Conservation (phyloP, 2,113 vertebrate species). For the Pteronura brasiliensis region DNA sequence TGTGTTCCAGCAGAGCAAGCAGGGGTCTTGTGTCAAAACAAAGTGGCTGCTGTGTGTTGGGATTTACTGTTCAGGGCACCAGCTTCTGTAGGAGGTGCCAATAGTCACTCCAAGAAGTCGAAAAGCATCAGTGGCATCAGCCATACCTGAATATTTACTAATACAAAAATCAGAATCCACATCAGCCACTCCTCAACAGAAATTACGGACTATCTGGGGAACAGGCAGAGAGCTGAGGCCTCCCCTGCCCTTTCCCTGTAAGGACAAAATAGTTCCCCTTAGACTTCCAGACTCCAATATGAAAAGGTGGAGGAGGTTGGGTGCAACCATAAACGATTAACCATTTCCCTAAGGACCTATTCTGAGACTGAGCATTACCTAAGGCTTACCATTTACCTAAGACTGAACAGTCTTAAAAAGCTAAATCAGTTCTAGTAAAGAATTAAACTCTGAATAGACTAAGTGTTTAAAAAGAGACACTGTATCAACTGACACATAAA, state of each 20-base stretch:
- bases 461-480: not conserved
- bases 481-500: not conserved
- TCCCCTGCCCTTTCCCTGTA: not conserved
- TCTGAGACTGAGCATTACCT: not conserved
- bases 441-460: not conserved
- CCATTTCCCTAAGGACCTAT: not conserved
- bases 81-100: not conserved
- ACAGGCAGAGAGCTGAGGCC: not conserved
- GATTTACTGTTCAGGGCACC: not conserved
- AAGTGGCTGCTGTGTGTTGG: not conserved
- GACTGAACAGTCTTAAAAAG: not conserved
- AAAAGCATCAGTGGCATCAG: not conserved
- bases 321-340: not conserved
- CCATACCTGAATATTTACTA: not conserved
- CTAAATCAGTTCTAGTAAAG: not conserved
- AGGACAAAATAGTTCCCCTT: not conserved
- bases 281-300: not conserved
- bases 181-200: not conserved
- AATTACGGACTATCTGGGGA: not conserved
- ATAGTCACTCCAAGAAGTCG: not conserved
- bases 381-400: not conserved
- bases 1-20: not conserved
- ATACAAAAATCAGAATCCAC: not conserved
- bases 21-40: accelerated
- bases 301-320: not conserved